Conservation (phyloP, 37 sponge, comb jelly and placozoan genomes). For the Oopsacas minuta region DNA sequence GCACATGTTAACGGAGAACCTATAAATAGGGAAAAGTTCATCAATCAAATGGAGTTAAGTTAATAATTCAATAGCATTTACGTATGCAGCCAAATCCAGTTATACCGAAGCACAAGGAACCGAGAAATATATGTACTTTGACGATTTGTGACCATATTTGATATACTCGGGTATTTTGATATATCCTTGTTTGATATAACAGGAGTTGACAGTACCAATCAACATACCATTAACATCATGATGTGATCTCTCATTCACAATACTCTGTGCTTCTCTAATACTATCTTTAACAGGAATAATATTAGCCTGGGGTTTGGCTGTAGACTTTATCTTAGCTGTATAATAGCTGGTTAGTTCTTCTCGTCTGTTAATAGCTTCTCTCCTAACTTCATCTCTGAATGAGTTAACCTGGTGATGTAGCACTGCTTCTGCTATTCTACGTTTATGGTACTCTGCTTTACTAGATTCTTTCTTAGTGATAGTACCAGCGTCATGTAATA, state of each 20-base stretch:
- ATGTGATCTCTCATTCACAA: background rate
- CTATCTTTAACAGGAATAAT: background rate
- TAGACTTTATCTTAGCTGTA: background rate
- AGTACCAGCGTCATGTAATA: background rate
- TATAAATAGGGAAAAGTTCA: no score
- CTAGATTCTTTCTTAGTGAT: background rate
- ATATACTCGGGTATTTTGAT: no score
- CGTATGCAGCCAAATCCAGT: no score
- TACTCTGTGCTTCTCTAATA: background rate
- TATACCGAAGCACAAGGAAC: no score
- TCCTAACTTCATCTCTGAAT: background rate
- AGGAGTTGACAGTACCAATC: no score
- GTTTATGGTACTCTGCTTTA: background rate
- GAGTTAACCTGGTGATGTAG: slow-evolving; percentile 5
- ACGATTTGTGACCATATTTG: no score
- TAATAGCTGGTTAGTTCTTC: background rate
- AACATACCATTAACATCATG: no score
- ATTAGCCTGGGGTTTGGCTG: background rate
- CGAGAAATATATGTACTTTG: no score
- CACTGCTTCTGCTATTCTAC: background rate
- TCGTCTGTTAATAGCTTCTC: background rate
- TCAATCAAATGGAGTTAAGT: no score
- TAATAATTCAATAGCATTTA: no score
- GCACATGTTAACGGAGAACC: background rate
- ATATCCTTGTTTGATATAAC: no score